Base-by-base conservation (phyloP, 2,888 invertebrate genomes). In the Thysanoteuthis rhombus region DNA sequence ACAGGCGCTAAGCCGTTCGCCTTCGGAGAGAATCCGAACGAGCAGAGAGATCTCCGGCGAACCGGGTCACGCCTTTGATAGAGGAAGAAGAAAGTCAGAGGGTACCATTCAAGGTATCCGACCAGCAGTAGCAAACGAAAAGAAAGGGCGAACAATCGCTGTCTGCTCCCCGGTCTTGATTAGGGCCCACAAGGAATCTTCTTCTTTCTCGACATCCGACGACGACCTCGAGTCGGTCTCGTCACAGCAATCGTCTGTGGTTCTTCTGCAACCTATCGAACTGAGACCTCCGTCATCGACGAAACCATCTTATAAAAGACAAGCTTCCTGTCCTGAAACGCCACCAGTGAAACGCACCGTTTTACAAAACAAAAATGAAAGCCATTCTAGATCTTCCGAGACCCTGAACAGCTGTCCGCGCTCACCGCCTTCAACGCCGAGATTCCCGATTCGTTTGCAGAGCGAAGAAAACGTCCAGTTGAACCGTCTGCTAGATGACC, bases 161-260 rank as follows among this genome's bases (percentile, higher is more conserved):
- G 45, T 45, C 19, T 92, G 92, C 39, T 47, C 36, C 3, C 94
- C 94, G 36, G 89, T 94, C 25, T 42, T 95, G 38, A 93, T 5
- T 92, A 91, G 58, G 90, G 93, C 90, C 93, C 92, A 90, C 47
- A 94, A 42, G 75, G 42, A 92, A 42, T 5, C 92, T 45, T 90
- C 39, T 90, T 92, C 45, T 25, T 32, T 92, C 6, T 45, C 40
- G 19, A 40, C 92, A 28, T 28, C 93, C 36, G 96, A 96, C 0
- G 96, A 96, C 93, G 96, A 96, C 93, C 95, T 94, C 89, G 96
- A 96, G n/a, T 96, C 96, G 1, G 95, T 95, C 6, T 95, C 95
- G 32, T 96, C 96, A 28, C 95, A 96, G 89, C 95, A 96, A 93
- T 96, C 96, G 32, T 96, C 96, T 25, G 95, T 96, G 28, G 95